Conservation (phyloP, 2,888 invertebrate genomes). For the Tortrix viridana region DNA sequence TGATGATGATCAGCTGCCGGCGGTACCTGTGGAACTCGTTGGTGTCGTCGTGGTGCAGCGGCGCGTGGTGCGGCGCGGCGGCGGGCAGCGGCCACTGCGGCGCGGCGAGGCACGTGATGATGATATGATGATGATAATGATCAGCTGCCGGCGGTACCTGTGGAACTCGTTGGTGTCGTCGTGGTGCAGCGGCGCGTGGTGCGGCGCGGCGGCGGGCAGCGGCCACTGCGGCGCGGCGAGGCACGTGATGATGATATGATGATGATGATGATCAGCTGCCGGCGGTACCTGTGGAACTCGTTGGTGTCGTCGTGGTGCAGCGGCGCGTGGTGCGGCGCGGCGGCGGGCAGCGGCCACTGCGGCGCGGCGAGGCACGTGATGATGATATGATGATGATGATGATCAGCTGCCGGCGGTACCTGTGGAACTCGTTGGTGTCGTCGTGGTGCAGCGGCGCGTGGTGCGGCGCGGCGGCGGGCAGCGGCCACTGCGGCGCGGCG, state of each 20-base stretch:
- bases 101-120: neutral
- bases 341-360: constrained; percentile 95
- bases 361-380: neutral
- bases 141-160: constrained; percentile 3
- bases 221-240: too few relatives aligned
- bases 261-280: too few relatives aligned
- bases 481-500: constrained; percentile 76
- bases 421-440: constrained; percentile 96
- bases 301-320: constrained; percentile 87
- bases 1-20: too few relatives aligned
- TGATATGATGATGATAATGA: too few relatives aligned
- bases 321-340: constrained; percentile 93
- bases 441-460: constrained; percentile 98
- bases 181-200: constrained; percentile 97
- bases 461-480: constrained; percentile 45
- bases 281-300: constrained; percentile 37
- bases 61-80: constrained; percentile 86
- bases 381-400: too few relatives aligned
- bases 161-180: constrained; percentile 99
- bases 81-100: constrained; percentile 1
- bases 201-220: constrained; percentile 72
- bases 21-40: constrained; percentile 85
- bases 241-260: too few relatives aligned
- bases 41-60: constrained; percentile 96
- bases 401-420: constrained; percentile 67